A percentile compares a stretch with the other conserved stretches of the same genome.
These are phyloP conservation scores for Diplolepis rosae DNA, from an alignment of 2,888 invertebrate species.

Conservation along the genomic window DNA sequence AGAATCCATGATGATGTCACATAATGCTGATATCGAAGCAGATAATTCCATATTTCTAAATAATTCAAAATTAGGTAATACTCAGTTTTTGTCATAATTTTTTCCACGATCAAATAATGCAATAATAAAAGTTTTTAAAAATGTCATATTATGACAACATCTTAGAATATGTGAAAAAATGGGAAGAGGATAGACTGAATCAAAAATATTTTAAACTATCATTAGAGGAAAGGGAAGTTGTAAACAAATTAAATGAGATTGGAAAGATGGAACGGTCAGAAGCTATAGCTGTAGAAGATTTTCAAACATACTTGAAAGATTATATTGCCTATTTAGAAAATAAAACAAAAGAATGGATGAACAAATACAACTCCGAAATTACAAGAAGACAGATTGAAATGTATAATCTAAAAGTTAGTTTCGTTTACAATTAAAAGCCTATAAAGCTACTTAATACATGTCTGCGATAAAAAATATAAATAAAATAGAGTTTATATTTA, in stretches of 20 bases:
- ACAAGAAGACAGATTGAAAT: slow-evolving; percentile 55
- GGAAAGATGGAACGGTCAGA: slow-evolving; percentile 47
- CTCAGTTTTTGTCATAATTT: no score
- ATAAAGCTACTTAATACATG: no score
- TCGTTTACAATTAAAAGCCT: not conserved
- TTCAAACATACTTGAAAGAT: slow-evolving; percentile 47
- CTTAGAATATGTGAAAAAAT: slow-evolving; percentile 57
- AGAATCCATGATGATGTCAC: slow-evolving; percentile 39
- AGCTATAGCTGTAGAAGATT: slow-evolving; percentile 51
- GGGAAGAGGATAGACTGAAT: slow-evolving; percentile 59
- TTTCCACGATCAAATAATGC: no score
- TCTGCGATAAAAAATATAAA: no score
- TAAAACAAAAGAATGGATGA: slow-evolving; percentile 55
- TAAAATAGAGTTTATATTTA: no score
- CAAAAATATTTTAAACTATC: slow-evolving; percentile 52
- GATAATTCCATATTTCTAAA: slow-evolving; percentile 52
- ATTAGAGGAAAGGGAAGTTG: slow-evolving; percentile 48
- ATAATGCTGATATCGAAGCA: slow-evolving; percentile 50
- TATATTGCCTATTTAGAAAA: slow-evolving; percentile 54
- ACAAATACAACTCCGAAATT: slow-evolving; percentile 56
- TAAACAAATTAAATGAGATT: slow-evolving; percentile 49
- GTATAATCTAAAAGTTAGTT: slow-evolving; percentile 54
- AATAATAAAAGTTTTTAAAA: no score
- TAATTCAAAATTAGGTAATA: slow-evolving; percentile 54
- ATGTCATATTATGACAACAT: no score